phyloP scores from a whole-genome alignment of 2,113 vertebrate species.

The Chelonoidis abingdonii region DNA sequence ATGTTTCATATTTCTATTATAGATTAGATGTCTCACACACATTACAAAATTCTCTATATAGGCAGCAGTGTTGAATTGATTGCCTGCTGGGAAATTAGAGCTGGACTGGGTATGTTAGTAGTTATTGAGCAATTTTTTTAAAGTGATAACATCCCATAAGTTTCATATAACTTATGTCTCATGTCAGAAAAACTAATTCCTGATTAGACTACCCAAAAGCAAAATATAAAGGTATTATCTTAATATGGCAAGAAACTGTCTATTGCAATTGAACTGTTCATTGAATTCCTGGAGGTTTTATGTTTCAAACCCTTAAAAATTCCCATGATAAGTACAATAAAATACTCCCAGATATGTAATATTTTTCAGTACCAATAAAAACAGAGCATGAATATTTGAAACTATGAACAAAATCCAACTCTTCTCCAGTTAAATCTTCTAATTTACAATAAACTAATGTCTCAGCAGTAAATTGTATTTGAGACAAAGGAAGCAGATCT shows the following conservation, averaged over 20 bases:
- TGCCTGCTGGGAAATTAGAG: not conserved
- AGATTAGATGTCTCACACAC: not conserved
- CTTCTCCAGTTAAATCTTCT: not conserved
- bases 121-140: not conserved
- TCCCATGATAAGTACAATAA: not conserved
- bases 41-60: not conserved
- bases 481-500: not conserved
- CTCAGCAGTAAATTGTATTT: not conserved
- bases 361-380: not conserved
- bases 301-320: not conserved
- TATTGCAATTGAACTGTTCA: not conserved
- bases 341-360: not conserved
- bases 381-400: not conserved
- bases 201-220: not conserved
- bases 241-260: not conserved
- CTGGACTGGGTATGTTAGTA: not conserved
- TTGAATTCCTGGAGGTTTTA: not conserved
- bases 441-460: not conserved
- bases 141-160: not conserved
- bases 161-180: not conserved
- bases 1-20: conserved; percentile 3
- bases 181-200: not conserved
- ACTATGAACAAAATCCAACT: not conserved
- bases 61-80: not conserved
- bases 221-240: not conserved